A percentile compares a stretch with the other conserved stretches of the same genome.
These are phyloP conservation scores for Nipponacmea schrenckii DNA, from an alignment of 2,888 invertebrate genomes.

Conservation along the genomic window DNA sequence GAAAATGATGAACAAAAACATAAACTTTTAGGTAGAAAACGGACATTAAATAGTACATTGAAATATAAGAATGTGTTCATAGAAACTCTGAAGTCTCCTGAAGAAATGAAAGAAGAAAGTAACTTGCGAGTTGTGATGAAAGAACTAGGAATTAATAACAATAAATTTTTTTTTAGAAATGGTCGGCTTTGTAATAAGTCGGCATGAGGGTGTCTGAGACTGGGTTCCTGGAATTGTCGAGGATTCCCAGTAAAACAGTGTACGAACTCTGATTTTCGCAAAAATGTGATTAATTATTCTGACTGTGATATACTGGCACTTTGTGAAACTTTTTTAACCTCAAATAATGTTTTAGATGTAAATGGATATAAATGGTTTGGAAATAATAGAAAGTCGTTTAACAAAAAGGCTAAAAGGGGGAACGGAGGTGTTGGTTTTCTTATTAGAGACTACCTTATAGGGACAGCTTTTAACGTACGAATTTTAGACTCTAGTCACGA, in stretches of 20 bases:
- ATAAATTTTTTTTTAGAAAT: neutral
- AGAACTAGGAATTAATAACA: neutral
- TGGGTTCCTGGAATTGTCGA: neutral
- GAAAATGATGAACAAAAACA: neutral
- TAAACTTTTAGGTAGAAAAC: neutral
- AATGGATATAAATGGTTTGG: neutral
- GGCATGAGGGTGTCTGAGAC: neutral
- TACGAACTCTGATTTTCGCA: neutral
- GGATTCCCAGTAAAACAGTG: neutral
- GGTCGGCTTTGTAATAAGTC: neutral
- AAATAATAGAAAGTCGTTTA: neutral
- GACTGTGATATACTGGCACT: neutral
- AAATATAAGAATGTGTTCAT: neutral
- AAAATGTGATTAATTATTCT: neutral
- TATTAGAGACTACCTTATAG: neutral
- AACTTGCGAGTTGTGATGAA: neutral
- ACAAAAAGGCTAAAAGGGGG: neutral
- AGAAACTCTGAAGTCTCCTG: neutral
- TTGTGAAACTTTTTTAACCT: conserved; percentile 1
- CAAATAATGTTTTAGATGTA: neutral
- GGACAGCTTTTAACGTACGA: neutral
- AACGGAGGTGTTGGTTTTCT: neutral
- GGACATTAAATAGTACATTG: neutral
- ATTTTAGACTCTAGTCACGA: neutral
- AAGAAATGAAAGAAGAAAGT: neutral